These are phyloP conservation scores for Camelus bactrianus DNA, from an alignment of 2,113 vertebrate species.

Conservation along the genomic window DNA sequence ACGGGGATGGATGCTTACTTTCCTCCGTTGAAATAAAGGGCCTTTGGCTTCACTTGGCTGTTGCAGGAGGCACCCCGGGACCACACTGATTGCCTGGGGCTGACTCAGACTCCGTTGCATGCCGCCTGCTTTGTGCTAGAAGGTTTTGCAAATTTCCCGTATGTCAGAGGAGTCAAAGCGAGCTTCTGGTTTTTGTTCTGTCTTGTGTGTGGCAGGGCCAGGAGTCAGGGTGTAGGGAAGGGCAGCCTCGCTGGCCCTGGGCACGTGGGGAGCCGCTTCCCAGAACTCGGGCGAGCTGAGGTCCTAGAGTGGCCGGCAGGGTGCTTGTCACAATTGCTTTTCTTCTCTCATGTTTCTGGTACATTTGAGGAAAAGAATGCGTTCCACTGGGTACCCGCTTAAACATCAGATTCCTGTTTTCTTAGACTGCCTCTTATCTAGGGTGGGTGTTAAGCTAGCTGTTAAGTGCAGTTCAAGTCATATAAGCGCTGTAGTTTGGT, in stretches of 20 bases:
- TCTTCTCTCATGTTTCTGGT: background rate
- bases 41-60: background rate
- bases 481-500: background rate
- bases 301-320: background rate
- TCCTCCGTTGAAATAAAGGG: background rate
- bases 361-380: slow-evolving; percentile 10
- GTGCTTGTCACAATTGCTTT: slow-evolving; percentile 18
- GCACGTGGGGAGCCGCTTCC: background rate
- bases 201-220: too few species aligned
- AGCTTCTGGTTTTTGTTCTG: background rate
- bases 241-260: accelerated
- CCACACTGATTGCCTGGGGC: background rate
- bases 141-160: background rate
- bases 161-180: background rate
- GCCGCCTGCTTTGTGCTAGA: background rate
- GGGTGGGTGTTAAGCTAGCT: background rate
- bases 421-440: slow-evolving; percentile 38
- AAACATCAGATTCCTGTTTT: slow-evolving; percentile 50
- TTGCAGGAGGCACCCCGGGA: background rate
- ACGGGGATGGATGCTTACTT: background rate
- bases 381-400: background rate
- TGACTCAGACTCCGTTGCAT: background rate
- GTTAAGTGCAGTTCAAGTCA: slow-evolving; percentile 9
- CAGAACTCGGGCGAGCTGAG: background rate
- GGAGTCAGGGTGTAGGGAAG: background rate